A percentile compares a stretch with the other conserved stretches of the same genome.
Conservation (phyloP, 2,113 vertebrate species). For the Hippolais icterina region DNA sequence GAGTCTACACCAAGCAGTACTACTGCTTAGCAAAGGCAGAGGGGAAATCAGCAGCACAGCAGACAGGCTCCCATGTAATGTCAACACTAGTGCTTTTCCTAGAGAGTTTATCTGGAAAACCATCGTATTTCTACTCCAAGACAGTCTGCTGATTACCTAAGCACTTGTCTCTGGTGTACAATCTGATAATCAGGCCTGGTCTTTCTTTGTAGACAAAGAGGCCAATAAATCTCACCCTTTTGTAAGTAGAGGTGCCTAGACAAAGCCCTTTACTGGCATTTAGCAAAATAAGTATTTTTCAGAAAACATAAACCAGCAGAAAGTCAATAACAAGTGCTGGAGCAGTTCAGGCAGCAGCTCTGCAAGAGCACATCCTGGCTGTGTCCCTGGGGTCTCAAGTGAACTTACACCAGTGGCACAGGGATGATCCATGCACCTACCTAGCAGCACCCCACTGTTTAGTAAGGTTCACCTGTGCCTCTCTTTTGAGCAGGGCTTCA, state of each 20-base stretch:
- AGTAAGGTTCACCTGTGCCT: neutral
- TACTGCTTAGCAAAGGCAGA: neutral
- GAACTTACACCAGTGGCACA: neutral
- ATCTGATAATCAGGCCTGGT: conserved; percentile 78
- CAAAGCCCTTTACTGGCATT: conserved; percentile 78
- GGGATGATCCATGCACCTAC: neutral
- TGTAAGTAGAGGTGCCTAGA: conserved; percentile 70
- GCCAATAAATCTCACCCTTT: conserved; percentile 80
- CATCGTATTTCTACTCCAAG: conserved; percentile 73
- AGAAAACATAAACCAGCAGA: conserved; percentile 41
- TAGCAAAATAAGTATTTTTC: conserved; percentile 70
- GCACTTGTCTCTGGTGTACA: conserved; percentile 75
- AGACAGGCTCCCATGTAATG: conserved; percentile 43
- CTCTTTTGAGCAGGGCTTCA: neutral
- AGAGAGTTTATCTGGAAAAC: conserved; percentile 75
- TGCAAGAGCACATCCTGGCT: neutral
- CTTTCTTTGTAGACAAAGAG: conserved; percentile 78
- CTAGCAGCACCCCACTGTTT: neutral
- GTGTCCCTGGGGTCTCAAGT: neutral
- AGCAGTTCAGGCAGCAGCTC: neutral
- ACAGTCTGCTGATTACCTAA: conserved; percentile 79
- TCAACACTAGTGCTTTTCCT: conserved; percentile 77
- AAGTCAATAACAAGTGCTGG: neutral
- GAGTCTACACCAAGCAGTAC: neutral
- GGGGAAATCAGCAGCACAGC: neutral